A percentile compares a stretch with the other conserved stretches of the same genome.
Conservation (phyloP, 2,797 vertebrate species). For the Argentina silus region DNA sequence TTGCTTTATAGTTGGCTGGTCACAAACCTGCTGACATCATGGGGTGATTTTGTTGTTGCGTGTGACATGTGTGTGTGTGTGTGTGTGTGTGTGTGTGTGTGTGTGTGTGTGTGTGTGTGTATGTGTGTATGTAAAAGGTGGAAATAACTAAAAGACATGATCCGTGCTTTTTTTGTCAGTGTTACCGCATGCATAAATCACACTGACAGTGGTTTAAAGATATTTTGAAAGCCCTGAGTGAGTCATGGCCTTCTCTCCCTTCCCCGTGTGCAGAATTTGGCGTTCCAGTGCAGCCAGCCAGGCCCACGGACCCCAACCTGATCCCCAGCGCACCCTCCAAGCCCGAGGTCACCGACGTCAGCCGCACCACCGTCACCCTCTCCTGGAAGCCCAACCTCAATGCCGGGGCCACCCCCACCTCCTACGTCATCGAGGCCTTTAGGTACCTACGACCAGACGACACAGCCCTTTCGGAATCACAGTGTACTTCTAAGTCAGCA, state of each 20-base stretch:
- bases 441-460: conserved; percentile 85
- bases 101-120: background rate
- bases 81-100: conserved; percentile 8
- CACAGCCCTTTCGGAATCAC: background rate
- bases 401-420: conserved; percentile 95
- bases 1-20: conserved; percentile 19
- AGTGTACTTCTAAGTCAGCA: background rate
- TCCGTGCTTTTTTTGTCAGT: background rate
- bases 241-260: conserved; percentile 15
- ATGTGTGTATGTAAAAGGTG: too few species aligned
- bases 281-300: conserved; percentile 89
- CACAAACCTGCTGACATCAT: background rate
- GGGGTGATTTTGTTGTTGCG: background rate
- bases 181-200: background rate
- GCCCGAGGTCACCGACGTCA: conserved; percentile 94
- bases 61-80: conserved; percentile 4
- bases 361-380: conserved; percentile 88
- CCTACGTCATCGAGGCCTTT: conserved; percentile 96
- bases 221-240: background rate
- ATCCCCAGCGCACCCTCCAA: conserved; percentile 95
- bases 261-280: conserved; percentile 86
- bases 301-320: conserved; percentile 96
- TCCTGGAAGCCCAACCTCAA: conserved; percentile 96
- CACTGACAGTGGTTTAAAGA: background rate
- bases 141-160: too few species aligned